phyloP scores from a whole-genome alignment of 2,888 invertebrate genomes.

The Criorhina ranunculi region DNA sequence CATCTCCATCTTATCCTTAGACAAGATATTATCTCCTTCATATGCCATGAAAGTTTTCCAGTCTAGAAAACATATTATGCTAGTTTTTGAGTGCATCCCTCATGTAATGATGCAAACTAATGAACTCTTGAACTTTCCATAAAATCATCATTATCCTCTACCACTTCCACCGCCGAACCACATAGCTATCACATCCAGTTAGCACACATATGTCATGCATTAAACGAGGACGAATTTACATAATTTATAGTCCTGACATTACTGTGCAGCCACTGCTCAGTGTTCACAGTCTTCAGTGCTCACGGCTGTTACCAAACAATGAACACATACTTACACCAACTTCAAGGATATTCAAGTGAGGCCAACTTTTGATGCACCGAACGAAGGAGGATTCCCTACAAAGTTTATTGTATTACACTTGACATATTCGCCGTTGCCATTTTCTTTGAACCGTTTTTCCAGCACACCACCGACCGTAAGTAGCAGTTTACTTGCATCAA shows the following conservation, averaged over 20 bases:
- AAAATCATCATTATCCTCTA: constrained; percentile 66
- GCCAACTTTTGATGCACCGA: constrained; percentile 49
- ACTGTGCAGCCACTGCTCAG: constrained; percentile 42
- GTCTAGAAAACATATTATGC: too few species aligned
- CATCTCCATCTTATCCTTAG: too few species aligned
- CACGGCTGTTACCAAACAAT: background rate
- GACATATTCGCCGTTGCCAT: constrained; percentile 59
- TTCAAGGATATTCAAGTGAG: constrained; percentile 14
- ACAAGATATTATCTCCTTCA: too few species aligned
- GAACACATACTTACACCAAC: constrained; percentile 3
- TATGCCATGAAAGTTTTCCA: too few species aligned
- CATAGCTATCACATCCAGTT: constrained; percentile 12
- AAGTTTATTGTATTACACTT: constrained; percentile 72
- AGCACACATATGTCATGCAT: constrained; percentile 55
- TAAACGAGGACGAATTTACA: constrained; percentile 68
- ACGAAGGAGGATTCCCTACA: constrained; percentile 36
- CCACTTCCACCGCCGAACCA: background rate
- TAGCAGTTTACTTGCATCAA: constrained; percentile 74
- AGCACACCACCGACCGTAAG: constrained; percentile 12
- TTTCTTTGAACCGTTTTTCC: constrained; percentile 30
- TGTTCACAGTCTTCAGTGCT: too few species aligned
- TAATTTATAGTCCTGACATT: constrained; percentile 73
- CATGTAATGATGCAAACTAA: constrained; percentile 51
- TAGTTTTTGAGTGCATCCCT: constrained; percentile 16
- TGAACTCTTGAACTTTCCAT: constrained; percentile 62